phyloP scores from a whole-genome alignment of 2,888 invertebrate species.

The Prosapia bicincta region DNA sequence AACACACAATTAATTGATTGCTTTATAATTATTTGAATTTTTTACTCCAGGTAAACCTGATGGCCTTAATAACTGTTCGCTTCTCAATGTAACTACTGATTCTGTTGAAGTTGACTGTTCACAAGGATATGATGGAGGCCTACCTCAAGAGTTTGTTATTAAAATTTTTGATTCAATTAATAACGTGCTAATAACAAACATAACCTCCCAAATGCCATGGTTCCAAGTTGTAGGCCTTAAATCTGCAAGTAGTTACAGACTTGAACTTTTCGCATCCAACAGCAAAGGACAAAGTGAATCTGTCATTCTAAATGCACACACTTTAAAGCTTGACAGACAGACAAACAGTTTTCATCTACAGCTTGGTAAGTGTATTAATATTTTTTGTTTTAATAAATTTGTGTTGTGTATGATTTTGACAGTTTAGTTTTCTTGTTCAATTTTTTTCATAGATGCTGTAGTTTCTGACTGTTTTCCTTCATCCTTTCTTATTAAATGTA shows the following conservation, averaged over 20 bases:
- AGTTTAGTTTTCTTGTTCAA: too few relatives aligned
- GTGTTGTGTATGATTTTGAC: too few relatives aligned
- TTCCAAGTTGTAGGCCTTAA: conserved; percentile 65
- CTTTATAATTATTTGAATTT: too few relatives aligned
- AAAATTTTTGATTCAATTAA: conserved; percentile 59
- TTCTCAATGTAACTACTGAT: conserved; percentile 69
- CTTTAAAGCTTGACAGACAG: conserved; percentile 60
- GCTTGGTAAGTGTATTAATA: conserved; percentile 7
- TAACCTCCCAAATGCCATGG: conserved; percentile 56
- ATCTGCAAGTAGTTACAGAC: conserved; percentile 64
- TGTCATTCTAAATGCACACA: conserved; percentile 63
- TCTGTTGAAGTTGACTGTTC: conserved; percentile 68
- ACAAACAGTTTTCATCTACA: conserved; percentile 31
- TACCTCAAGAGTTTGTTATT: conserved; percentile 69
- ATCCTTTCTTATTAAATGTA: too few relatives aligned
- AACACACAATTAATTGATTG: too few relatives aligned
- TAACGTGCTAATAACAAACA: conserved; percentile 53
- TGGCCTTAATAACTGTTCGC: conserved; percentile 66
- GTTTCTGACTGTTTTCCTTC: too few relatives aligned
- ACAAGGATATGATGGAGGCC: conserved; percentile 73
- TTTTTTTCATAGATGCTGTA: too few relatives aligned
- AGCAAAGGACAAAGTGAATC: conserved; percentile 67
- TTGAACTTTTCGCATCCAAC: conserved; percentile 66
- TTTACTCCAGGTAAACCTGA: conserved; percentile 63
- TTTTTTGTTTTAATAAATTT: too few relatives aligned